phyloP scores from a whole-genome alignment of 2,888 invertebrate genomes.

The Macaria liturata region DNA sequence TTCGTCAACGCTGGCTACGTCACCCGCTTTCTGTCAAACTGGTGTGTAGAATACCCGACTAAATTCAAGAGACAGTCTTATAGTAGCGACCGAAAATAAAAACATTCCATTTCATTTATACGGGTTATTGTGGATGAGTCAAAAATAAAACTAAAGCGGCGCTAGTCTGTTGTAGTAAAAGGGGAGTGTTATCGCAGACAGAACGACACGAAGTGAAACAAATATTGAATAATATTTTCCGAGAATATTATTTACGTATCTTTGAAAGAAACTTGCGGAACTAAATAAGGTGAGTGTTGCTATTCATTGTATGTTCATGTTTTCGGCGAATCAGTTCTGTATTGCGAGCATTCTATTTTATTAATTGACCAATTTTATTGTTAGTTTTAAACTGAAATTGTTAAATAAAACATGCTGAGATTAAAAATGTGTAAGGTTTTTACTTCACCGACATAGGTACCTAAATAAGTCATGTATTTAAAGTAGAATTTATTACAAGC shows the following conservation, averaged over 20 bases:
- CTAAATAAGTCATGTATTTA: no score
- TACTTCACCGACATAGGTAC: no score
- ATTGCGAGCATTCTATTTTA: no score
- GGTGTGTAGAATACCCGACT: slow-evolving; percentile 11
- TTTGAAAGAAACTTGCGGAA: slow-evolving; percentile 1
- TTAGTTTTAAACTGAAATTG: no score
- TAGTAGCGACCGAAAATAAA: not conserved
- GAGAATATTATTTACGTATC: not conserved
- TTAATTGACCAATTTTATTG: no score
- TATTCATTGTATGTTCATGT: slow-evolving; percentile 4
- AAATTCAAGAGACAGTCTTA: not conserved
- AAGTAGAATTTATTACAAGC: no score
- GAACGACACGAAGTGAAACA: not conserved
- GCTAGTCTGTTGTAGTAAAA: no score
- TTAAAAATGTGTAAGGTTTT: no score
- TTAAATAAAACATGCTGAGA: no score
- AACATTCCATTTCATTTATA: not conserved
- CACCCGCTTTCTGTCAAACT: slow-evolving; percentile 22
- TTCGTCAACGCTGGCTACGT: slow-evolving; percentile 31
- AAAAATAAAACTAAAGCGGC: not conserved
- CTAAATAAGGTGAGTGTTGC: slow-evolving; percentile 7
- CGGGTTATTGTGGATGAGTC: slow-evolving; percentile 7
- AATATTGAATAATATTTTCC: slow-evolving; percentile 13
- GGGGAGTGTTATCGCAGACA: no score
- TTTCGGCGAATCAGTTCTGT: no score